Percentiles rank a stretch among this genome's conserved stretches.
These are phyloP conservation scores for Leucophora obtusa DNA, from an alignment of 2,888 invertebrate genomes.

Conservation along the genomic window DNA sequence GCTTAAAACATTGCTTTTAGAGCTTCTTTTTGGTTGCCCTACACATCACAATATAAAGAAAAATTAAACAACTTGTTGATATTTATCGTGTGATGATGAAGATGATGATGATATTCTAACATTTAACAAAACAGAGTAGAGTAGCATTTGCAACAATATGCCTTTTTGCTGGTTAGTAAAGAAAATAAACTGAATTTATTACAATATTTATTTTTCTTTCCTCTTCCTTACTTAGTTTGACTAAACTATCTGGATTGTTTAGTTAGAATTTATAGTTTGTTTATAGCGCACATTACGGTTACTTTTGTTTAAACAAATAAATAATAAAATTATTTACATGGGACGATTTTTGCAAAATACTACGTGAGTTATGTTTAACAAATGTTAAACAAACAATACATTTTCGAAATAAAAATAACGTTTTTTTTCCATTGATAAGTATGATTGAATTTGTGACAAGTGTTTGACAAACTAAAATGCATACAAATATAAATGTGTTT, in stretches of 20 bases:
- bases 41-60: neutral
- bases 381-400: constrained; percentile 13
- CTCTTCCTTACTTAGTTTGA: neutral
- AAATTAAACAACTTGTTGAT: constrained; percentile 27
- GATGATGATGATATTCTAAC: constrained; percentile 10
- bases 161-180: neutral
- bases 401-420: neutral
- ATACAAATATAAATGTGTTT: neutral
- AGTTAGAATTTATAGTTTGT: constrained; percentile 56
- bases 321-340: constrained; percentile 28
- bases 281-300: constrained; percentile 45
- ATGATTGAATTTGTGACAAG: constrained; percentile 17
- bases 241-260: constrained; percentile 24
- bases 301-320: constrained; percentile 32
- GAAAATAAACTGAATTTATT: constrained; percentile 11
- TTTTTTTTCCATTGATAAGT: neutral
- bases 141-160: neutral
- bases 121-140: neutral
- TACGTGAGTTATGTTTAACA: neutral
- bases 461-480: constrained; percentile 3
- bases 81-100: constrained; percentile 1
- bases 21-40: no score
- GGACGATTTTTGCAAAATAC: neutral
- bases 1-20: no score
- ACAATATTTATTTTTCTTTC: neutral